A percentile compares a stretch with the other conserved stretches of the same genome.
phyloP scores from a whole-genome alignment of 1,140 invertebrate genomes.

The Ganaspis sp. region DNA sequence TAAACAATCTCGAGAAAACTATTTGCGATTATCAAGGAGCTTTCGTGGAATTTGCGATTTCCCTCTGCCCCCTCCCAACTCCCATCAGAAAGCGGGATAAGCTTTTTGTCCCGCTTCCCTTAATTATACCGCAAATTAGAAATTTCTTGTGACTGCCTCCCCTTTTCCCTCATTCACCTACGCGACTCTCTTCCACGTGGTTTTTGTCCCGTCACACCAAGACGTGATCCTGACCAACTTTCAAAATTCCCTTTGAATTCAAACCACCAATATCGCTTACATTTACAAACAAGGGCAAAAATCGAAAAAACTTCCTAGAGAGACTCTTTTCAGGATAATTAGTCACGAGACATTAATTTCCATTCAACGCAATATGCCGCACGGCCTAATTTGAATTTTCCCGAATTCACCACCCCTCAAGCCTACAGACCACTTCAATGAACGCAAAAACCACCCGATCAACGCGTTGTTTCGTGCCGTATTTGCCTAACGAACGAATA shows the following conservation, averaged over 20 bases:
- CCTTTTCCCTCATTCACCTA: background rate
- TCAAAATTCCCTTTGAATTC: constrained; percentile 46
- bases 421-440: constrained; percentile 1
- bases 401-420: constrained; percentile 40
- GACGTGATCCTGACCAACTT: constrained; percentile 54
- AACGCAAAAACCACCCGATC: constrained; percentile 66
- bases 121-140: constrained; percentile 75
- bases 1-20: background rate
- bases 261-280: constrained; percentile 13
- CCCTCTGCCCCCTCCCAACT: constrained; percentile 47
- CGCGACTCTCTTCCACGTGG: constrained; percentile 59
- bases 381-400: constrained; percentile 75
- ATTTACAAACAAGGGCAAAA: constrained; percentile 33
- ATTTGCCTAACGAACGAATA: constrained; percentile 75
- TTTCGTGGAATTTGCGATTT: constrained; percentile 64
- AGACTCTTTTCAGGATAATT: constrained; percentile 66
- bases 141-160: constrained; percentile 65
- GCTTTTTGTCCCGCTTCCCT: constrained; percentile 69
- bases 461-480: constrained; percentile 66
- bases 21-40: constrained; percentile 2
- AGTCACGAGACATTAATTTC: constrained; percentile 74
- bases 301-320: constrained; percentile 31
- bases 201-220: constrained; percentile 68
- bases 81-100: constrained; percentile 64
- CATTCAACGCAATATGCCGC: constrained; percentile 75